phyloP scores from a whole-genome alignment of 2,797 vertebrate genomes.

The Prionace glauca region DNA sequence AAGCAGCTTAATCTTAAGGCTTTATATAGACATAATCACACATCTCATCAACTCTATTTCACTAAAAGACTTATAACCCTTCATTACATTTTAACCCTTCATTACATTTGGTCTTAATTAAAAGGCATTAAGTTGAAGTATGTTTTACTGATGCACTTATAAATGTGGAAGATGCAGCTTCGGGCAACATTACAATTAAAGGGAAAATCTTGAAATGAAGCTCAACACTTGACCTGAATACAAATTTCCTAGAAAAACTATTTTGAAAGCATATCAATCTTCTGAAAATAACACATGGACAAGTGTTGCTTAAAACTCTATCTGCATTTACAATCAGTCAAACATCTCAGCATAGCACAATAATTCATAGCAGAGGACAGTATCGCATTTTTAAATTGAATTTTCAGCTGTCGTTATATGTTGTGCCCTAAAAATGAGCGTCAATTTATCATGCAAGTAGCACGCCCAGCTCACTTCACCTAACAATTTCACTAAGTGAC shows the following conservation, averaged over 20 bases:
- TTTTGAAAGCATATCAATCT: neutral
- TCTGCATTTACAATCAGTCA: neutral
- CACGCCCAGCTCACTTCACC: neutral
- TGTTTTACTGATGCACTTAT: neutral
- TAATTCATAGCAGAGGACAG: neutral
- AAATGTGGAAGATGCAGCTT: neutral
- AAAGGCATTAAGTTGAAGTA: neutral
- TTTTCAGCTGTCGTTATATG: neutral
- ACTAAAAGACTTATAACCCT: neutral
- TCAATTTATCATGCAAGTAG: neutral
- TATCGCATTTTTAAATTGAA: neutral
- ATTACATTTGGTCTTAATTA: neutral
- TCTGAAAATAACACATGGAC: neutral
- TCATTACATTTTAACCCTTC: neutral
- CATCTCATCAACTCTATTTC: neutral
- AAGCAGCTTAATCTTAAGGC: neutral
- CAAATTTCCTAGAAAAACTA: neutral
- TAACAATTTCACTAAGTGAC: slow-evolving; percentile 18
- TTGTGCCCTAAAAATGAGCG: neutral
- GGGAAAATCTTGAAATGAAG: neutral
- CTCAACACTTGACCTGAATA: neutral
- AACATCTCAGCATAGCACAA: neutral
- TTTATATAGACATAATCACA: neutral
- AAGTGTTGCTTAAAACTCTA: neutral
- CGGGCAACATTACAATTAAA: neutral